Evolutionary conservation across 23 tunicate species (phyloP), one percentile per base, ranked within the genome.

Genomic region (Styela plicata): DNA sequence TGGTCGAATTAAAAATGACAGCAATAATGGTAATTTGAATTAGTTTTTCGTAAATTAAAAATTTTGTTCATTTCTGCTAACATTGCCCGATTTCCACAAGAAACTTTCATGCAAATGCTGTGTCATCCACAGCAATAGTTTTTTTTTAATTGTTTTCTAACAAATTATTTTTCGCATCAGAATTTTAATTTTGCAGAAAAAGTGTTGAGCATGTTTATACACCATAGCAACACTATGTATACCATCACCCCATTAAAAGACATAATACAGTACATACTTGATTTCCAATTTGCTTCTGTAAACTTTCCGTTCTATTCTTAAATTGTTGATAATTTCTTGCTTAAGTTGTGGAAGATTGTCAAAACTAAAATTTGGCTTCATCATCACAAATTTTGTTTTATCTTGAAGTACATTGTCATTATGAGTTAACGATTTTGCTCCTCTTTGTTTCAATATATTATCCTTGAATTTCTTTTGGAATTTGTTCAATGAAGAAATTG

Each of bases 341-440:
- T 76, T 52, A 10, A 22, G 7, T 24, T 76, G 65, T 33, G 52
- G 31, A n/a, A 76, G 33, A 23, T 10, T 36, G 18, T 52, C 31
- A 21, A 76, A 44, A 36, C 44, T 23, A 44, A 76, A 76, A 21
- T 76, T 65, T 44, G 25, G 81, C 18, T 44, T 53, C 81, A 76
- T 44, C 5, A 57, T 26, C 21, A 52, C 31, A 53, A 32, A 76
- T 53, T 24, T 52, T 20, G 26, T 30, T 7, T n/a, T 53, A 21
- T 76, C 65, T n/a, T 36, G 30, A 27, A 17, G n/a, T 1, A 18
- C 71, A 67, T 24, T 18, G 0, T 67, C 22, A 16, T 27, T 16
- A 16, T 10, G 16, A 52, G 64, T 26, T 10, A n/a, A 24, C 10
- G 24, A 44, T 17, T 36, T 25, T 53, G 64, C 81, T 23, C 66